phyloP scores from a whole-genome alignment of 2,888 invertebrate species.

The Lochmaea crataegi region DNA sequence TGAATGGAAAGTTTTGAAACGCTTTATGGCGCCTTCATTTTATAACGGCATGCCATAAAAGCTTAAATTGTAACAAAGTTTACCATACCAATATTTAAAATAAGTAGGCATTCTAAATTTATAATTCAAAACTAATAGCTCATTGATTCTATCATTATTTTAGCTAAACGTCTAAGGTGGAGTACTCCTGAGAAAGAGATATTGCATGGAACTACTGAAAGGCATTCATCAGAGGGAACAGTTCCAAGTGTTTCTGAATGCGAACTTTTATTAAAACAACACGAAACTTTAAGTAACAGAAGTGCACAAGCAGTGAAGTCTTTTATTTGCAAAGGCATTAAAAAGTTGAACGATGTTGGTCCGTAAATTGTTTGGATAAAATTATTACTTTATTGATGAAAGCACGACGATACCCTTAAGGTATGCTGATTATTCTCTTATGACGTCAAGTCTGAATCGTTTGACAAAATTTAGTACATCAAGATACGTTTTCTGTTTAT shows the following conservation, averaged over 20 bases:
- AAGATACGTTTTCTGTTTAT: neutral
- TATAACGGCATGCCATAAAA: too few species aligned
- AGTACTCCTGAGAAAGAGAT: neutral
- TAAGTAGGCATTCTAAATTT: neutral
- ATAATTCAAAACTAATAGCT: neutral
- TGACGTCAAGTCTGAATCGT: too few species aligned
- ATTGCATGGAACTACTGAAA: neutral
- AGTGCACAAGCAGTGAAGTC: neutral
- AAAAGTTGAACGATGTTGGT: neutral
- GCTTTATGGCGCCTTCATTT: too few species aligned
- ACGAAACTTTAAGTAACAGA: neutral
- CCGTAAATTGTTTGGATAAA: neutral
- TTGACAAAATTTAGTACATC: neutral
- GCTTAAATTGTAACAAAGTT: too few species aligned
- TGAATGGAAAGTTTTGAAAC: too few species aligned
- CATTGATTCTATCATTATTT: neutral
- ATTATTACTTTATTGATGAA: neutral
- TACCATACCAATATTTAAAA: neutral
- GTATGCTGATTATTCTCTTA: too few species aligned
- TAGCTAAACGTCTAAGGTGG: neutral
- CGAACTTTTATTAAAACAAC: neutral
- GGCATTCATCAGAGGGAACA: neutral
- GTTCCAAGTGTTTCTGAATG: neutral
- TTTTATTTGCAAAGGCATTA: neutral
- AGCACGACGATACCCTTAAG: too few species aligned